Evolutionary conservation across 2,113 vertebrate genomes (phyloP), one percentile per base, ranked within the genome.

Genomic region (Periophthalmodon schlosseri): DNA sequence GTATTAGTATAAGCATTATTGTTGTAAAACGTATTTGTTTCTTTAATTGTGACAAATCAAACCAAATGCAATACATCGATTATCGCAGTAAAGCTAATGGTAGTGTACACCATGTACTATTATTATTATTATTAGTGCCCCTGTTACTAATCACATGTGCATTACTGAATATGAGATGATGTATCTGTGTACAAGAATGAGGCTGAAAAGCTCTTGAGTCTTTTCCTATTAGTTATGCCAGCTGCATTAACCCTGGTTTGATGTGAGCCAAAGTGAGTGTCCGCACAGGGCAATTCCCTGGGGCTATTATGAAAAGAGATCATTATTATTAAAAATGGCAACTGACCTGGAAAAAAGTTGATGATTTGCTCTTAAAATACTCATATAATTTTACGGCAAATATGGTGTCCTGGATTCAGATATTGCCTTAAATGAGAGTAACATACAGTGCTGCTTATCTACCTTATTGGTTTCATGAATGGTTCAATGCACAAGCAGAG

Each of bases 291-390:
- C 39, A 49, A 69, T 70, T 75, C 77, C 71, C 79, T 0, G n/a
- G 57, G 60, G 74, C 75, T 74, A 52, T 84, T 75, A 77, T 69
- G 44, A 80, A 86, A 86, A 81, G 76, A 71, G 73, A 54, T 80
- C 65, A 81, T 83, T 84, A 82, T 83, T 84, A 82, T 84, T 74
- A 78, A 84, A 86, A 88, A 80, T 79, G 86, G 70, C 49, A 50
- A 70, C 70, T 70, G 76, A 84, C 80, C 87, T 77, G 78, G 75
- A 86, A 87, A 82, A 13, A 83, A 79, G 78, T 44, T 63, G 70
- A 84, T 73, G 68, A 76, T 57, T 65, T 49, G 73, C 70, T 47
- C 73, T 68, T 76, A 44, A 79, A 83, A 79, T 73, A 82, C 74
- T 74, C 63, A 84, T 83, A 84, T 58, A 16, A 76, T 68, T 75